Base-by-base conservation (phyloP, 2,113 vertebrate species). In the Phylloscopus trochilus region DNA sequence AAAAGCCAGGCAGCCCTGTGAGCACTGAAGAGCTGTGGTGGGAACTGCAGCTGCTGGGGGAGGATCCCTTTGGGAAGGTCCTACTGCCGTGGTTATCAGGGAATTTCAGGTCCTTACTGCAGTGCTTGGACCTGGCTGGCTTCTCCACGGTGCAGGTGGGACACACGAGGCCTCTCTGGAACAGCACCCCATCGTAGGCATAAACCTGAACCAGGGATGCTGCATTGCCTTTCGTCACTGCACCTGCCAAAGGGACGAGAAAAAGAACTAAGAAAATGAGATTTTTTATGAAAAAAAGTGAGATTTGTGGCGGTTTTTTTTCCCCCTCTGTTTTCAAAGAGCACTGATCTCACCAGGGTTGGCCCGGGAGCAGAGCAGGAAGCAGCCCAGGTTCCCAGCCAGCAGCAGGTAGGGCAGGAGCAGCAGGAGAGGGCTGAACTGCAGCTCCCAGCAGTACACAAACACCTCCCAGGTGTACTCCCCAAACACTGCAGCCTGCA, bases 101-200 rank as follows among this genome's bases (percentile, higher is more conserved):
- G 76, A 53, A 49, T 62, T 43, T n/a, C 26, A 49, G 56, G 33
- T 18, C 81, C 98, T 98, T 95, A 99, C 99, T 94, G 93, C 99
- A 99, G 76, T 99, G 99, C 96, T 99, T 99, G 39, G 99, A 99
- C 24, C 99, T 98, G 37, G 99, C 99, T 33, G 99, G 99, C 95
- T 99, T 99, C 96, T 98, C 85, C 62, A 99, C 47, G 3, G 93
- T 78, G 88, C 99, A 99, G 0, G 99, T 98, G 20, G 97, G 95
- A 91, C 99, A 99, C 81, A 88, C 27, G 2, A 85, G 33, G 39
- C 98, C 98, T 5, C 96, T 98, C 53, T 97, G 98, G 95, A 99
- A 99, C 92, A 99, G 87, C 31, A 97, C 97, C 22, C 93, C 97
- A 68, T 99, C 99, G 1, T 99, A 99, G 1, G 96, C 96, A 66